Evolutionary conservation across 2,113 vertebrate species (phyloP), one percentile per base, ranked within the genome.

Genomic region (Eublepharis macularius): DNA sequence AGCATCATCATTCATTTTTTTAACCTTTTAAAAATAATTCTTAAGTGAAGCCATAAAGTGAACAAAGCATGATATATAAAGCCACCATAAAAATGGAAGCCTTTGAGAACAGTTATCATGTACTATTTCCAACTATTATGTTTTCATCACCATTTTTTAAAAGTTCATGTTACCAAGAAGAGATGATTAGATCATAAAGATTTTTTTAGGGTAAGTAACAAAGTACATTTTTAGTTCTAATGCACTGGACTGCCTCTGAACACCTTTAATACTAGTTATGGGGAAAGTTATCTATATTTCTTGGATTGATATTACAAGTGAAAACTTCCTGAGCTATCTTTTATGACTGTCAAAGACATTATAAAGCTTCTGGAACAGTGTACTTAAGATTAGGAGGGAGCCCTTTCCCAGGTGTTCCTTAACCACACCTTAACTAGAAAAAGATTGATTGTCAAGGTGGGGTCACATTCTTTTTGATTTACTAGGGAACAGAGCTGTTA

Each of bases 321-420:
- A 93, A 93, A 93, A 92, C 47, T 86, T 93, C 92, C 89, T 89
- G 88, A 93, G 74, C 91, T 95, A 90, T 89, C 90, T 90, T 93
- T 88, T 45, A 89, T 54, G 54, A 88, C n/a, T 91, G 11, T 86
- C 74, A 87, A 90, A 84, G 84, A 84, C 70, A 87, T 82, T 43
- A 6, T 0, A 93, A 92, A 91, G 78, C 34, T 78, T 91, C 5
- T 0, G 85, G 92, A 89, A 63, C 49, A 41, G 0, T 70, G 88
- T 86, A 63, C 79, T 93, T 76, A 77, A 89, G 80, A 47, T 82
- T 70, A 14, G 36, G 34, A 12, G 32, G 32, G 34, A 88, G 36
- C 4, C 2, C 81, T 90, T 84, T 87, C 39, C 89, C 82, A 87
- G 79, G 87, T 80, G 54, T 47, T 73, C 17, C n/a, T 70, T 76